Evolutionary conservation across 1,140 invertebrate species (phyloP), one percentile per base, ranked within the genome.

Genomic region (Luehdorfia chinensis): DNA sequence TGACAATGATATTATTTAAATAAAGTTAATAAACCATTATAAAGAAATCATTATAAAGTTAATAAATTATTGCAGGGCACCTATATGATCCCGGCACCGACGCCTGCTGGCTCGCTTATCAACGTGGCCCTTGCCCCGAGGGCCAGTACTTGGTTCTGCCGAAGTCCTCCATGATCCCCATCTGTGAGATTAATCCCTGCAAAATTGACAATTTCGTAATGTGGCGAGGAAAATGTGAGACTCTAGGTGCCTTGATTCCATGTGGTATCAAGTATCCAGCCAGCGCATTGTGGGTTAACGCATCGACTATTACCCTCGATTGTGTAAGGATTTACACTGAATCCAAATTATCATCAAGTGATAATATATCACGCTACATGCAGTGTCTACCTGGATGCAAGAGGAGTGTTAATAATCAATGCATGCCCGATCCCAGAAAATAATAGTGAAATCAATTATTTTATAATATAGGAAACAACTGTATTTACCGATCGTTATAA

Each of bases 161-260:
- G 1, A 50, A 73, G 13, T 77, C 86, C 33, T 80, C 88, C 12
- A 71, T 85, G 0, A 77, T 89, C 14, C 91, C 92, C 0, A 77
- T 84, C 36, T 94, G 92, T 58, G 73, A 74, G 1, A 49, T 46
- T 2, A 93, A 93, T 83, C 87, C 88, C 0, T 94, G 92, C 55
- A 6, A 13, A 2, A 46, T 54, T 0, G 87, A 90, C 45, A 81
- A 81, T 0, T 49, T 68, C 7, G 90, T 92, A 0, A 36, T 51
- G 8, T 90, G 86, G 33, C 80, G 88, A 7, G 75, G 69, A 0
- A 66, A 55, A 5, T 93, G 91, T 52, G 85, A 88, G 44, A 15
- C 52, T 27, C 60, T 92, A 1, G 84, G 84, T 11, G 62, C 70
- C 2, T 65, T 14, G 32, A 74, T 36, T 9, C 84, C 87, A 5